Conservation (phyloP, 2,888 invertebrate genomes). For the Hyposoter dolosus region DNA sequence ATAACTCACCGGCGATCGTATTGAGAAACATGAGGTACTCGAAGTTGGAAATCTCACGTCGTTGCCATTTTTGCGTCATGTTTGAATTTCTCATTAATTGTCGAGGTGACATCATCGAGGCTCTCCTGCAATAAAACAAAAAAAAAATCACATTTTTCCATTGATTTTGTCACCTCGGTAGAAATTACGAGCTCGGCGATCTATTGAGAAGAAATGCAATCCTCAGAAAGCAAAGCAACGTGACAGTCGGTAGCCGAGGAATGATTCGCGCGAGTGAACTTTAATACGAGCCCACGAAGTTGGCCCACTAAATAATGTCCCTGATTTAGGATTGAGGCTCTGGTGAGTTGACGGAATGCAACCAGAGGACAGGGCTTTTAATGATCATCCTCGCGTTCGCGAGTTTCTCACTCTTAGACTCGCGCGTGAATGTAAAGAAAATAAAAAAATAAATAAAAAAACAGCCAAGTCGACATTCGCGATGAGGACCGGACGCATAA, state of each 20-base stretch:
- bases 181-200: slow-evolving; percentile 62
- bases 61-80: slow-evolving; percentile 99
- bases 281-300: slow-evolving; percentile 70
- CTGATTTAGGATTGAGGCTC: slow-evolving; percentile 80
- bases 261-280: slow-evolving; percentile 75
- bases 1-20: slow-evolving; percentile 95
- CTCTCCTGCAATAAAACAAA: slow-evolving; percentile 88
- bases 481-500: slow-evolving; percentile 79
- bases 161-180: background rate
- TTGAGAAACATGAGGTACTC: slow-evolving; percentile 99
- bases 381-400: slow-evolving; percentile 66
- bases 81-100: slow-evolving; percentile 99
- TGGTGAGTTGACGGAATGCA: slow-evolving; percentile 37
- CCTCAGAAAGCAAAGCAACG: slow-evolving; percentile 70
- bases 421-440: slow-evolving; percentile 71
- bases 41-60: slow-evolving; percentile 99
- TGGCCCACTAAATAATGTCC: slow-evolving; percentile 68
- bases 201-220: slow-evolving; percentile 66
- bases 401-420: slow-evolving; percentile 26
- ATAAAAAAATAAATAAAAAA: slow-evolving; percentile 2
- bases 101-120: slow-evolving; percentile 99
- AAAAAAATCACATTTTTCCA: background rate
- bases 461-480: slow-evolving; percentile 49
- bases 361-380: slow-evolving; percentile 64
- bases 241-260: slow-evolving; percentile 70